Evolutionary conservation across 2,113 vertebrate species (phyloP).

Genomic region (Chaenocephalus aceratus): DNA sequence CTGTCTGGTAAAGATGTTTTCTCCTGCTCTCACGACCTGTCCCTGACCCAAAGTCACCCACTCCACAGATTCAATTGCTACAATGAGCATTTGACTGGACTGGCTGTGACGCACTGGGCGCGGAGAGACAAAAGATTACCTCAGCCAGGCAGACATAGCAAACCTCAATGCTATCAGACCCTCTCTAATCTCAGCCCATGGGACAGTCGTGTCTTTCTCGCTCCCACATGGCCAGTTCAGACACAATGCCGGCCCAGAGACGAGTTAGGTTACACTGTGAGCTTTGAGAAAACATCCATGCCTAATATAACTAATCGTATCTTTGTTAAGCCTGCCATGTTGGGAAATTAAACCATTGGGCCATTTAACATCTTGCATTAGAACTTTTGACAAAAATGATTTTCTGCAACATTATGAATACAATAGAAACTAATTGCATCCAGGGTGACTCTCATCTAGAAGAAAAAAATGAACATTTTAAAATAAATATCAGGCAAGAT

Average conservation of each 20-base stretch:
- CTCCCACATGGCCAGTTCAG: constrained; percentile 78
- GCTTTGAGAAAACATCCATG: constrained; percentile 31
- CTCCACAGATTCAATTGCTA: constrained; percentile 73
- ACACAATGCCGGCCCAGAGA: constrained; percentile 66
- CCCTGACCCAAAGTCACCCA: constrained; percentile 68
- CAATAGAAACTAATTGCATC: neutral
- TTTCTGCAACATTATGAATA: constrained; percentile 11
- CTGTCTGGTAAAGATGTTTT: constrained; percentile 47
- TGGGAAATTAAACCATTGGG: neutral
- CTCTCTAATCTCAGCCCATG: constrained; percentile 78
- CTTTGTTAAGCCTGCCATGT: neutral
- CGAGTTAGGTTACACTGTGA: constrained; percentile 42
- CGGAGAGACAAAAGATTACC: constrained; percentile 79
- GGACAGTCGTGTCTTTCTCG: constrained; percentile 67
- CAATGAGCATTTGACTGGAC: constrained; percentile 71
- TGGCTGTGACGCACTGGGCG: constrained; percentile 69
- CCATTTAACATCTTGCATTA: neutral
- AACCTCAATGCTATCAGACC: constrained; percentile 77
- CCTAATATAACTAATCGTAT: constrained; percentile 8
- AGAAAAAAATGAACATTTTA: constrained; percentile 52
- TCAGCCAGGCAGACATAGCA: constrained; percentile 83
- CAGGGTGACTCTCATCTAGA: constrained; percentile 15
- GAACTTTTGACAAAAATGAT: neutral
- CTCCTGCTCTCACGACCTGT: constrained; percentile 63
- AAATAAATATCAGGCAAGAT: constrained; percentile 71